A percentile compares a stretch with the other conserved stretches of the same genome.
phyloP scores from a whole-genome alignment of 2,113 vertebrate species.

The Numenius arquata region DNA sequence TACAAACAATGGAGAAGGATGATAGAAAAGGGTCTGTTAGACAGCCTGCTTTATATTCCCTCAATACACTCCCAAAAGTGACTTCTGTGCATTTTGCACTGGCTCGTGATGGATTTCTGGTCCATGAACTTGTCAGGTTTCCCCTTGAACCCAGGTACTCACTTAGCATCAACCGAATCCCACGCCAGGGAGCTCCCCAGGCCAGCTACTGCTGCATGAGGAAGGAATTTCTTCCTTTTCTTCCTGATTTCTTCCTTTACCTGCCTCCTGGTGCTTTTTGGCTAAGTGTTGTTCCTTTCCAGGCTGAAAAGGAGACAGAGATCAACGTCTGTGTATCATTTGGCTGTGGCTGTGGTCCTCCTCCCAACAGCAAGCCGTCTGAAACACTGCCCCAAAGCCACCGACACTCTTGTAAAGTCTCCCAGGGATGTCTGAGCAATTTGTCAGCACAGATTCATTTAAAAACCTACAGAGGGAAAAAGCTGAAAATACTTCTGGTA shows the following conservation, averaged over 20 bases:
- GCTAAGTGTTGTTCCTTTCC: background rate
- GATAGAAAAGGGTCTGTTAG: background rate
- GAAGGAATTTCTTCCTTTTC: background rate
- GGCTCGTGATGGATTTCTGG: background rate
- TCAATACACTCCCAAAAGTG: background rate
- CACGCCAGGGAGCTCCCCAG: fast-evolving
- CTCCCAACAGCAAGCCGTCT: background rate
- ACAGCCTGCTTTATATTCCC: background rate
- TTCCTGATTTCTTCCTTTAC: background rate
- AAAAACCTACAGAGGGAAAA: background rate
- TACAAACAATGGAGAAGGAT: background rate
- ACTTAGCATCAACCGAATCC: background rate
- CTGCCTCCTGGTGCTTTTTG: background rate
- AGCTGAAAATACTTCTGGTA: background rate
- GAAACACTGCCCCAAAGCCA: background rate
- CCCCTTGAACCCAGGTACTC: background rate
- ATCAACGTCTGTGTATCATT: background rate
- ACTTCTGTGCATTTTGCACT: background rate
- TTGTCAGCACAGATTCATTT: background rate
- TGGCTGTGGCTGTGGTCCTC: background rate
- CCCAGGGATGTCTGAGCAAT: background rate
- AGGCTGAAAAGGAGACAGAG: background rate
- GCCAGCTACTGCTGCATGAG: background rate
- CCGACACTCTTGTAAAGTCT: background rate
- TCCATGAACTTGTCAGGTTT: background rate